Conservation (phyloP, 1,140 invertebrate species). For the Vollenhovia emeryi region DNA sequence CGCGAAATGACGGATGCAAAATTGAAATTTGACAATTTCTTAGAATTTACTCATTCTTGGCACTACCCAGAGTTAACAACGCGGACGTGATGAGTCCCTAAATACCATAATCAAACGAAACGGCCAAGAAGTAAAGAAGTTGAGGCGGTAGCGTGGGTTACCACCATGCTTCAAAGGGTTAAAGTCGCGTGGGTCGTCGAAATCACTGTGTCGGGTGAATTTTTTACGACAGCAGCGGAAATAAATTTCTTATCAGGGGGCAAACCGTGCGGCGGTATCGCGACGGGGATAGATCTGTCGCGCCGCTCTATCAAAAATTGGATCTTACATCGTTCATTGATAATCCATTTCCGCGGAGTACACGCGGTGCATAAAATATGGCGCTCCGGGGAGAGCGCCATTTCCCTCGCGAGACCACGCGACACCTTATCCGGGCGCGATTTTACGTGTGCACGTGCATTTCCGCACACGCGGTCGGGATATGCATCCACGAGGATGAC, state of each 20-base stretch:
- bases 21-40: no score
- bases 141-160: no score
- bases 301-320: slow-evolving; percentile 1
- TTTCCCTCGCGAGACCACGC: not conserved
- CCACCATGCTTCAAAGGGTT: no score
- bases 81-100: no score
- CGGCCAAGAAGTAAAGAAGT: no score
- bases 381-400: not conserved
- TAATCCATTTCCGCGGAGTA: slow-evolving; percentile 12
- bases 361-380: not conserved
- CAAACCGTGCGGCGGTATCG: not conserved
- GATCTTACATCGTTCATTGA: slow-evolving; percentile 20
- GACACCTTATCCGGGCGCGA: not conserved
- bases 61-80: no score
- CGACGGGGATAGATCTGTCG: not conserved
- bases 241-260: slow-evolving; percentile 11
- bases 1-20: no score
- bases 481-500: not conserved
- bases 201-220: not conserved
- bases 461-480: not conserved
- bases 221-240: not conserved
- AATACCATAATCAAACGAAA: no score
- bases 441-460: not conserved
- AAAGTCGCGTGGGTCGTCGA: not conserved
- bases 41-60: no score